These are phyloP conservation scores for Eidolon dupreanum DNA, from an alignment of 2,797 vertebrate genomes.

Conservation along the genomic window DNA sequence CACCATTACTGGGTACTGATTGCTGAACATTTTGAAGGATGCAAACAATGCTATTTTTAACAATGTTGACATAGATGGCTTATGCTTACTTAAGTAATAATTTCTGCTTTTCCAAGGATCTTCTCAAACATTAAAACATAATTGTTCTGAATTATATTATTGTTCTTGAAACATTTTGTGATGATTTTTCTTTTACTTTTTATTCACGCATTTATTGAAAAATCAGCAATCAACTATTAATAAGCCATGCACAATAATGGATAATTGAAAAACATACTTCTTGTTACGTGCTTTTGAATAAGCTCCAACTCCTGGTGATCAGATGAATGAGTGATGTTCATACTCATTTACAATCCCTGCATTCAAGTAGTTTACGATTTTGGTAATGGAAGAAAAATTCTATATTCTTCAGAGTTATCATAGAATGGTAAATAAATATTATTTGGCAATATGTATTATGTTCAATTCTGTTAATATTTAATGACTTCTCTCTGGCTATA, in stretches of 20 bases:
- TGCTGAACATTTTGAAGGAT: background rate
- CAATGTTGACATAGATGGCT: background rate
- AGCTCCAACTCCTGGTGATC: background rate
- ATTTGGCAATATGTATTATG: background rate
- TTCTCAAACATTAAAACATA: background rate
- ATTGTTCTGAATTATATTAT: background rate
- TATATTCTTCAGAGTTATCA: background rate
- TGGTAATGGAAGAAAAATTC: background rate
- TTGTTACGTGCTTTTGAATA: background rate
- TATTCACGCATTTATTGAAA: background rate
- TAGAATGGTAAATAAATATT: background rate
- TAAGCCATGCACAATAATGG: background rate
- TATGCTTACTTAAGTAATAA: background rate
- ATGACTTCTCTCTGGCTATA: background rate
- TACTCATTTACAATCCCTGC: background rate
- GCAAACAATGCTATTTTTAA: slow-evolving; percentile 7
- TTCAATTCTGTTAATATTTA: background rate
- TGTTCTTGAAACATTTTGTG: background rate
- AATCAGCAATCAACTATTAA: background rate
- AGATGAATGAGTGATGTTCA: background rate
- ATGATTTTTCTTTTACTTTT: background rate
- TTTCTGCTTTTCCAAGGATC: background rate
- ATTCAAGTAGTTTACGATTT: background rate
- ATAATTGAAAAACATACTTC: background rate
- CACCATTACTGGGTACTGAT: background rate